phyloP scores from a whole-genome alignment of 2,113 vertebrate species.

The Neoarius graeffei region DNA sequence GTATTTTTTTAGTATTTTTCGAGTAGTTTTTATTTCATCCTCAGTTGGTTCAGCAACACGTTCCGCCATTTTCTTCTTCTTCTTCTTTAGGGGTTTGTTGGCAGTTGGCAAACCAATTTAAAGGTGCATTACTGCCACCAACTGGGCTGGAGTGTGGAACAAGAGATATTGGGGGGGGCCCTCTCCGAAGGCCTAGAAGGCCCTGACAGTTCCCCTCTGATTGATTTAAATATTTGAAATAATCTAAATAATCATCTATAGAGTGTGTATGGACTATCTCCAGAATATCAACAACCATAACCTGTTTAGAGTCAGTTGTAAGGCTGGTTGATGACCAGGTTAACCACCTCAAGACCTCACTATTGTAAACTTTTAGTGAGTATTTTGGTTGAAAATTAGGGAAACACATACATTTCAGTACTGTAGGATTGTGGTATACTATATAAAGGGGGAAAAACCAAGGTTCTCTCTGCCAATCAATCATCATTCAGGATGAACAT shows the following conservation, averaged over 20 bases:
- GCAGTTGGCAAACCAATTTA: too few relatives aligned
- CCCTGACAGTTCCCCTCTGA: too few relatives aligned
- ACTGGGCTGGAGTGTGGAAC: too few relatives aligned
- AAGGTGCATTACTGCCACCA: too few relatives aligned
- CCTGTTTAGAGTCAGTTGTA: too few relatives aligned
- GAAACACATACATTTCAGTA: background rate
- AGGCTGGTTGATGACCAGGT: background rate
- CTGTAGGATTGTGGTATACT: background rate
- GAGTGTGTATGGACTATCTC: background rate
- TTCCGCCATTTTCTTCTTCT: too few relatives aligned
- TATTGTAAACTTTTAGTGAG: background rate
- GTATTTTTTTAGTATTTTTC: too few relatives aligned
- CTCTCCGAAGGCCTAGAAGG: too few relatives aligned
- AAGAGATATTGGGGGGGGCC: too few relatives aligned
- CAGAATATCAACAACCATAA: background rate
- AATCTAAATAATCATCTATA: too few relatives aligned
- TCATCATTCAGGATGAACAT: background rate
- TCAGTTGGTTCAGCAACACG: background rate
- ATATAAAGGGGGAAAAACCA: background rate
- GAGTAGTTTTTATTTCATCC: background rate
- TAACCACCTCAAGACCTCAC: background rate
- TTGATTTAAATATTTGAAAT: too few relatives aligned
- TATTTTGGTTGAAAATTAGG: background rate
- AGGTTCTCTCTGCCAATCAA: background rate
- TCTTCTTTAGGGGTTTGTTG: too few relatives aligned